Base-by-base conservation (phyloP, 1,140 invertebrate species). In the Heliothis subflexa region DNA sequence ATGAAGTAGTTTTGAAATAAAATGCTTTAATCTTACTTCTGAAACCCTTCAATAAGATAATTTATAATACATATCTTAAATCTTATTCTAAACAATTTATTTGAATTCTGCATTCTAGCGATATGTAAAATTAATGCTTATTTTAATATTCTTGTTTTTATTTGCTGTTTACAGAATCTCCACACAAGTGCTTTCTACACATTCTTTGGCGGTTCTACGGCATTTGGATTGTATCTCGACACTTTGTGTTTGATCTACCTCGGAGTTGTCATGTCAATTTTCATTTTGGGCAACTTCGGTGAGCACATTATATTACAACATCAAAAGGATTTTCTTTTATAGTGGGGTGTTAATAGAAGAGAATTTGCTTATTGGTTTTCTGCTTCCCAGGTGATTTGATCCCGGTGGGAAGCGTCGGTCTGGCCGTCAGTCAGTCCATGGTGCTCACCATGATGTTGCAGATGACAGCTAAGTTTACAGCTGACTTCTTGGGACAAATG, bases 401-500 rank as follows among this genome's bases (percentile, higher is more conserved):
- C 14, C 84, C 90, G 0, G 90, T 93, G 14, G 95, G 95, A 3
- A 96, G 96, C 75, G 97, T 97, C n/a, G 97, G 97, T 14, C 86
- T 98, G 78, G 97, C 97, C 1, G 96, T 98, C 59, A 97, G 97
- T 16, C 97, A 97, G 86, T 96, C 97, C 9, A 95, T 98, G 93
- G 95, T 96, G 47, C 91, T 99, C 12, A 98, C 97, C 64, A 97
- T 97, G 61, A 96, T 98, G 96, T 95, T 98, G 70, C 98, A 98
- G 89, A 97, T 97, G 95, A 97, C 97, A 1, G 97, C 98, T 54
- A 95, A 97, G 33, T 97, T 98, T 88, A 96, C 96, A 9, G 96
- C 97, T 0, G 98, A 98, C 90, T 96, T 97, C 12, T 95, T 98
- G 80, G 97, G 96, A 77, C 96, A 98, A 86, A 97, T 98, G 96